These are phyloP conservation scores for Coelogynopora nodosa DNA, from an alignment of 2,888 invertebrate species.

Conservation along the genomic window DNA sequence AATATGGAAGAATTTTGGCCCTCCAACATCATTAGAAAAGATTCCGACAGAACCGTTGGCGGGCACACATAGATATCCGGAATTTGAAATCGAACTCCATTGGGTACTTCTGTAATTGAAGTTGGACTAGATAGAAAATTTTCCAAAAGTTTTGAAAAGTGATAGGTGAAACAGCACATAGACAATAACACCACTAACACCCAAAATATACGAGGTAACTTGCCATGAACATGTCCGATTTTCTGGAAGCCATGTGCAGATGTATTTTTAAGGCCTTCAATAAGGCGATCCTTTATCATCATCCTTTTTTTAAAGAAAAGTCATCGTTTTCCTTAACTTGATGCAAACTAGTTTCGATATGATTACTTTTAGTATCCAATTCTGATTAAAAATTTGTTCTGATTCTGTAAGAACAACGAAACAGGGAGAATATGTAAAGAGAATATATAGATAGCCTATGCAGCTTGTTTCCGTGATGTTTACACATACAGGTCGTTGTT, in stretches of 20 bases:
- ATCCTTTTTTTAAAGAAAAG: too few relatives aligned
- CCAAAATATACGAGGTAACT: neutral
- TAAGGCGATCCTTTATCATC: neutral
- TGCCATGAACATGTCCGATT: neutral
- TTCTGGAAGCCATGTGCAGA: neutral
- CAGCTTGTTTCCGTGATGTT: too few relatives aligned
- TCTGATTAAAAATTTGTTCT: too few relatives aligned
- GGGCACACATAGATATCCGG: neutral
- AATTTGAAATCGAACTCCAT: neutral
- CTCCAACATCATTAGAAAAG: neutral
- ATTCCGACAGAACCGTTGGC: neutral
- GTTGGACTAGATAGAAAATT: neutral
- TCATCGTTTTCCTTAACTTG: too few relatives aligned
- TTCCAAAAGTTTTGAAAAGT: neutral
- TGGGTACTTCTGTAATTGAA: neutral
- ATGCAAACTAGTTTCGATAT: too few relatives aligned
- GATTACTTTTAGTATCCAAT: too few relatives aligned
- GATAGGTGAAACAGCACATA: neutral
- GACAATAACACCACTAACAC: neutral
- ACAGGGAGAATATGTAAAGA: too few relatives aligned
- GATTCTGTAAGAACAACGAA: too few relatives aligned
- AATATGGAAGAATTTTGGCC: neutral
- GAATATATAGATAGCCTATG: too few relatives aligned
- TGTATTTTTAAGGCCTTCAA: neutral
- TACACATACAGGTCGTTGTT: too few relatives aligned